Evolutionary conservation across 2,888 invertebrate genomes (phyloP), one percentile per base, ranked within the genome.

Genomic region (Pyrrhosoma nymphula): DNA sequence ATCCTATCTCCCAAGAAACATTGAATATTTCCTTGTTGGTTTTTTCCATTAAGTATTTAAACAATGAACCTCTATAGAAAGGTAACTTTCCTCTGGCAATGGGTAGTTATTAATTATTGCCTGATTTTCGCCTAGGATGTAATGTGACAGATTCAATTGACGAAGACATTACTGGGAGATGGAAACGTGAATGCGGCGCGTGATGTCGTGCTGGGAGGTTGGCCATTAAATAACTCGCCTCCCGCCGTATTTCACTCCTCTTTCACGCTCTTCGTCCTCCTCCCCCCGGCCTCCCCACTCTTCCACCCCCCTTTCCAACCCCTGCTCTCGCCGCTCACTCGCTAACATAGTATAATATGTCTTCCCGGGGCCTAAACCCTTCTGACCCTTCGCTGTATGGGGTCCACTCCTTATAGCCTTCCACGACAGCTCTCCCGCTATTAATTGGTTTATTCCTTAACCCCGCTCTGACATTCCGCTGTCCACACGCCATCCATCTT

Each of bases 401-500:
- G 93, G 93, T 93, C 93, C 93, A 93, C 93, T 93, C 75, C 93
- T 93, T 89, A 89, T 56, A 56, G 55, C 89, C 56, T 55, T 56
- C 63, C 69, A 69, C 93, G 93, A 93, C 93, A 93, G 93, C 63
- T 93, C 93, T 93, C 39, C 55, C 93, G 93, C 93, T 93, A 93
- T 93, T 93, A 93, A 93, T 93, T 93, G 93, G 93, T 93, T 93
- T 93, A 93, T 93, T 47, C 93, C 93, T 47, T 93, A 93, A 93
- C 93, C 93, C 69, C 47, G 93, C 69, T 69, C 93, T 69, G 93
- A 93, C 93, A 93, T 75, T 93, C 69, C 75, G 93, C 93, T 93
- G 93, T 93, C 93, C 93, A 69, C 93, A 93, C 63, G 93, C 93
- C 69, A 93, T 93, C 93, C 93, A 93, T 93, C 93, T 93, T 93